Evolutionary conservation across 2,888 invertebrate genomes (phyloP).

Genomic region (Watsonalla cultraria): DNA sequence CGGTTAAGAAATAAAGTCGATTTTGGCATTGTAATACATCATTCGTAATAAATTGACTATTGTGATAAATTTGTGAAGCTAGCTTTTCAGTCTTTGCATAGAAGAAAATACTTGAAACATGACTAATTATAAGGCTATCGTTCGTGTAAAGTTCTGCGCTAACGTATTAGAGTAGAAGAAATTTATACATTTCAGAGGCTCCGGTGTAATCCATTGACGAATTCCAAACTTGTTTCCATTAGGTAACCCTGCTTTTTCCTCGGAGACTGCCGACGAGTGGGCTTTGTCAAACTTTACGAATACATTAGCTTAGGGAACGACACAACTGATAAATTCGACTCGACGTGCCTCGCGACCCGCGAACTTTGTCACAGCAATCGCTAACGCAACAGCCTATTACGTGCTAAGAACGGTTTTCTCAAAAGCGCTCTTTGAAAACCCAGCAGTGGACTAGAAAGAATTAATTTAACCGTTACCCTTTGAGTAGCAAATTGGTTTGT

Average conservation of each 20-base stretch:
- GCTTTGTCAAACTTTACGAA: slow-evolving; percentile 66
- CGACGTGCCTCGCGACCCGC: slow-evolving; percentile 32
- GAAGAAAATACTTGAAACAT: too few relatives aligned
- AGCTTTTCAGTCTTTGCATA: too few relatives aligned
- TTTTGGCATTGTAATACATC: too few relatives aligned
- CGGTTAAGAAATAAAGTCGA: too few relatives aligned
- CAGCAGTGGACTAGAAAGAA: slow-evolving; percentile 20
- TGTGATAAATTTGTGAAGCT: too few relatives aligned
- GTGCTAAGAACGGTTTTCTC: slow-evolving; percentile 3
- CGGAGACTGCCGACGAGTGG: slow-evolving; percentile 48
- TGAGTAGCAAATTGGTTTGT: slow-evolving; percentile 16
- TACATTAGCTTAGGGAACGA: slow-evolving; percentile 63
- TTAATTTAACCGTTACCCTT: slow-evolving; percentile 15
- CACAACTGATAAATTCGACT: slow-evolving; percentile 63
- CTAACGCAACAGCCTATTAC: slow-evolving; percentile 19
- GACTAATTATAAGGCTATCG: too few relatives aligned
- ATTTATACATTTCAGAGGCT: slow-evolving; percentile 11
- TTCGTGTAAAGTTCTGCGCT: too few relatives aligned
- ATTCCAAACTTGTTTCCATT: slow-evolving; percentile 62
- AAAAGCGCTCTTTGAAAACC: slow-evolving; percentile 8
- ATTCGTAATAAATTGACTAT: too few relatives aligned
- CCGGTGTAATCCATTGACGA: slow-evolving; percentile 46
- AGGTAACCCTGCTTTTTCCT: slow-evolving; percentile 52
- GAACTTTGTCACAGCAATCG: slow-evolving; percentile 4
- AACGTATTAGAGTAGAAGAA: background rate